Base-by-base conservation (phyloP, 2,797 vertebrate genomes). In the Zenarchopterus dispar region DNA sequence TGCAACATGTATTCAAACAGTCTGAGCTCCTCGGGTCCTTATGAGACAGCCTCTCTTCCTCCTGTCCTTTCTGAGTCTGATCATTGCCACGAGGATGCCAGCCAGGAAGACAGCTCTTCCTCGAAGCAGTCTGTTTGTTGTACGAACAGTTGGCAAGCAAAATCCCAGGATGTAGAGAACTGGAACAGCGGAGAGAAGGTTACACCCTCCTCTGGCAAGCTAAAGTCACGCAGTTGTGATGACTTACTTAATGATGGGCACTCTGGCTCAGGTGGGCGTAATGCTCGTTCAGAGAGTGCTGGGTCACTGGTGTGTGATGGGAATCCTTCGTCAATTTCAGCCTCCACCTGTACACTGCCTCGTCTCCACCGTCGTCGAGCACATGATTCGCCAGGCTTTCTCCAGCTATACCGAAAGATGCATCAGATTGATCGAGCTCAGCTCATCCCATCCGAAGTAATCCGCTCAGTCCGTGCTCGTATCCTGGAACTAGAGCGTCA, bases 341-440 rank as follows among this genome's bases (percentile, higher is more conserved):
- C 31, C 21, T 89, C 86, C 13, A 67, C 61, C 22, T 56, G 60
- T 52, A 91, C 90, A 28, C 22, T 89, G 77, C 89, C 90, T 3
- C 81, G 81, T 11, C 82, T 83, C 53, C 87, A 84, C 45, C 81
- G 89, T 8, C 84, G 90, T 19, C 77, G 84, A 1, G 95, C 96
- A 0, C 97, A 97, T 0, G 93, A 96, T 17, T 93, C 95, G 1
- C 97, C 97, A 0, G 97, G 96, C 8, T 99, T 99, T 90, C 93
- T 99, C 6, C 96, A 98, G 89, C 92, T 99, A 73, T 99, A 99
- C 88, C 96, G 94, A 64, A 98, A 97, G 69, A 99, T 99, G 98
- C 98, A 99, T 67, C 97, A 95, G 74, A 99, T 99, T 36, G 97
- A 99, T 84, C 94, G 97, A 26, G 94, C 95, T 61, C 97, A 98